phyloP scores from a whole-genome alignment of 2,113 vertebrate genomes.

The Oncorhynchus clarkii region DNA sequence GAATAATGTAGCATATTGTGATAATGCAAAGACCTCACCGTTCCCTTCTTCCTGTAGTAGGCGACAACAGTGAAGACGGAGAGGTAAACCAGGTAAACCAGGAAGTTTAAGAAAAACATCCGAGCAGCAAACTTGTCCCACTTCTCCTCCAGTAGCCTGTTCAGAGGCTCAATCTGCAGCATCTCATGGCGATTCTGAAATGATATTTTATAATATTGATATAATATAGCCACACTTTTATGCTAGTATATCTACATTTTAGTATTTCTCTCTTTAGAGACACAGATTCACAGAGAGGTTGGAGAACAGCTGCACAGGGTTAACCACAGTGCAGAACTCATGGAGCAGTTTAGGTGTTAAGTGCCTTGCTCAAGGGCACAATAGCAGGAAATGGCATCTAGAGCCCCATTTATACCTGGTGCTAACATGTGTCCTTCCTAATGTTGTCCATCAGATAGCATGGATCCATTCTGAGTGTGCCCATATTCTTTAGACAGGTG shows the following conservation, averaged over 20 bases:
- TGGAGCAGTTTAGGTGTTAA: no score
- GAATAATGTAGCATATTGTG: background rate
- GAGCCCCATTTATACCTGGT: no score
- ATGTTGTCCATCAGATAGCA: no score
- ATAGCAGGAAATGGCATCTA: no score
- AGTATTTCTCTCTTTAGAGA: background rate
- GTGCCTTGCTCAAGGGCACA: background rate
- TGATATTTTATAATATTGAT: background rate
- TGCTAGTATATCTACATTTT: background rate
- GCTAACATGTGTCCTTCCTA: no score
- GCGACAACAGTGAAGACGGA: conserved; percentile 77
- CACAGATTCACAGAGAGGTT: no score
- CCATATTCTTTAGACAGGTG: no score
- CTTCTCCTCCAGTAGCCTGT: conserved; percentile 78
- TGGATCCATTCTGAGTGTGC: no score
- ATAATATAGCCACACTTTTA: background rate
- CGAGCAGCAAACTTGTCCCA: conserved; percentile 81
- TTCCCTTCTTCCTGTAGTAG: conserved; percentile 71
- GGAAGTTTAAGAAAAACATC: conserved; percentile 85
- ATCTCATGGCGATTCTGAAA: conserved; percentile 88
- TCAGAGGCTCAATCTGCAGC: conserved; percentile 86
- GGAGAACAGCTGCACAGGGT: no score
- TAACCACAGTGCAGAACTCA: no score
- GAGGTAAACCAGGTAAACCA: conserved; percentile 69
- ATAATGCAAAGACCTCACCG: conserved; percentile 60